phyloP scores from a whole-genome alignment of 2,888 invertebrate genomes.

The Escarpia spicata region DNA sequence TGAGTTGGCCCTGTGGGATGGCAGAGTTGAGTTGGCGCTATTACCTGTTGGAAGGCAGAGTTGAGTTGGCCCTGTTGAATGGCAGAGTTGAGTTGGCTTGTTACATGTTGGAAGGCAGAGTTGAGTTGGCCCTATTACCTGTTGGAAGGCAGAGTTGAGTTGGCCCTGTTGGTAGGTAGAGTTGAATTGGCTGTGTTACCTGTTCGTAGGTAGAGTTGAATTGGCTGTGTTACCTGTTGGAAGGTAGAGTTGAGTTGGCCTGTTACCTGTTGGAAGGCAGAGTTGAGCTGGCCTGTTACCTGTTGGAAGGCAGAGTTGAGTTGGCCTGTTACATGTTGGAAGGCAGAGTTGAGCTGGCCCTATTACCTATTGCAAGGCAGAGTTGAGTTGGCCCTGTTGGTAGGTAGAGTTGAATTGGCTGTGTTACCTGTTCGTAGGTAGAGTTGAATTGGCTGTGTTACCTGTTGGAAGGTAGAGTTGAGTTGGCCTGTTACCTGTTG shows the following conservation, averaged over 20 bases:
- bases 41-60: not conserved
- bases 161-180: too few species aligned
- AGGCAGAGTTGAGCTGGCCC: not conserved
- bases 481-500: constrained; percentile 69
- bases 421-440: too few species aligned
- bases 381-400: not conserved
- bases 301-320: too few species aligned
- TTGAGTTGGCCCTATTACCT: not conserved
- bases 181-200: too few species aligned
- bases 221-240: too few species aligned
- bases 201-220: too few species aligned
- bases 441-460: not conserved
- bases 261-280: too few species aligned
- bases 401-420: not conserved
- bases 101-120: too few species aligned
- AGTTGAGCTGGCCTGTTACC: too few species aligned
- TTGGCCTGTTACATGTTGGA: not conserved
- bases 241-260: too few species aligned
- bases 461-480: not conserved
- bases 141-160: too few species aligned
- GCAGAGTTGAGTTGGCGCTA: not conserved
- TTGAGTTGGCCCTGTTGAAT: not conserved
- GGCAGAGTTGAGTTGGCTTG: too few species aligned
- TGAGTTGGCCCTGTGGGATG: not conserved
- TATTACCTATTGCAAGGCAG: not conserved